Evolutionary conservation across 2,113 vertebrate genomes (phyloP).

Genomic region (Chaetorhynchus papuensis): DNA sequence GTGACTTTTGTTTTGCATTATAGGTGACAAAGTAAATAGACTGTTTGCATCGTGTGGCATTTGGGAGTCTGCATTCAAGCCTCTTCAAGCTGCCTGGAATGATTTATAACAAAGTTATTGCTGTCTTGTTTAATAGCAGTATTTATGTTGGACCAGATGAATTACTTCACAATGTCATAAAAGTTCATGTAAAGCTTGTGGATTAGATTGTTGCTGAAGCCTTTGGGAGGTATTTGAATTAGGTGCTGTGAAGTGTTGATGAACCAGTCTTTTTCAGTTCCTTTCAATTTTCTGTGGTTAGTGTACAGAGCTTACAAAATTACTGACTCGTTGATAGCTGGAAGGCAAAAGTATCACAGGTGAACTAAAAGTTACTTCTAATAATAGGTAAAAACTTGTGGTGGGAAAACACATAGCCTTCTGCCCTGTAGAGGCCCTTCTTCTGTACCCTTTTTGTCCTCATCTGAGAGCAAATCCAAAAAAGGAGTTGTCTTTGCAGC

Average conservation of each 20-base stretch:
- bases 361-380: neutral
- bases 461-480: slow-evolving; percentile 52
- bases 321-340: neutral
- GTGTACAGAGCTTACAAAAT: neutral
- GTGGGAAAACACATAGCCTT: neutral
- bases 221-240: neutral
- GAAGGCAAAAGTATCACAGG: neutral
- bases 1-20: neutral
- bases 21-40: neutral
- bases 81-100: neutral
- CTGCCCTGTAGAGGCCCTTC: slow-evolving; percentile 9
- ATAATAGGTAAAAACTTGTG: neutral
- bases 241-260: neutral
- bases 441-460: neutral
- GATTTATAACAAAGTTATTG: neutral
- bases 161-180: neutral
- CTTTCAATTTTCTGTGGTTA: neutral
- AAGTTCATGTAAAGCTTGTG: neutral
- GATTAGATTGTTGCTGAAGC: neutral
- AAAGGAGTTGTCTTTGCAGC: slow-evolving; percentile 54
- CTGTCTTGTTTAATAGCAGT: neutral
- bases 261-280: neutral
- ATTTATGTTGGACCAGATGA: neutral
- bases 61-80: neutral
- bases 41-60: neutral